These are phyloP conservation scores for Psix sp. DNA, from an alignment of 1,140 invertebrate genomes.

Conservation along the genomic window DNA sequence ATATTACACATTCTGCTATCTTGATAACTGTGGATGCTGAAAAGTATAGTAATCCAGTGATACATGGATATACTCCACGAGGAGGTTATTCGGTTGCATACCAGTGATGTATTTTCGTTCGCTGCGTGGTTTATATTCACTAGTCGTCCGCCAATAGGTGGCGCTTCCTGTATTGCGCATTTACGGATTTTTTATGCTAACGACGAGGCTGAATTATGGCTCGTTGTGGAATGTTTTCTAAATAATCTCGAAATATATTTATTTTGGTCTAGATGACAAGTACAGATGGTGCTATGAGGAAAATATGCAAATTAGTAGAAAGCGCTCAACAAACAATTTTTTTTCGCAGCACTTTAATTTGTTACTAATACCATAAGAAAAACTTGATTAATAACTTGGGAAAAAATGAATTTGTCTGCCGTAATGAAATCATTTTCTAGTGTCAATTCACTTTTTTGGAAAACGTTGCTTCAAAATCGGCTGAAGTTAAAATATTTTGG, in stretches of 20 bases:
- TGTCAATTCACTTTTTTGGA: too few species aligned
- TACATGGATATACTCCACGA: conserved; percentile 54
- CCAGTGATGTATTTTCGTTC: conserved; percentile 52
- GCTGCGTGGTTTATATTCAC: conserved; percentile 28
- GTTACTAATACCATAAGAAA: too few species aligned
- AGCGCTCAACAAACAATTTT: too few species aligned
- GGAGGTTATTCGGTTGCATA: conserved; percentile 40
- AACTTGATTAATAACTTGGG: too few species aligned
- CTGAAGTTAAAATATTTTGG: too few species aligned
- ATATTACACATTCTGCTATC: conserved; percentile 36
- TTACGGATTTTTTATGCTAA: conserved; percentile 35
- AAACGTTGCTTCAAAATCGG: too few species aligned
- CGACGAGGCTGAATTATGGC: conserved; percentile 12
- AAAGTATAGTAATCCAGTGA: conserved; percentile 57
- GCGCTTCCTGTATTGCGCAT: conserved; percentile 5
- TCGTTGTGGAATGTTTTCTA: conserved; percentile 18
- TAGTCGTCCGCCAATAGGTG: conserved; percentile 24
- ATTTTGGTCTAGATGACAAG: too few species aligned
- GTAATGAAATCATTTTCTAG: too few species aligned
- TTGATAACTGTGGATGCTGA: conserved; percentile 58
- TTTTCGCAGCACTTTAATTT: too few species aligned
- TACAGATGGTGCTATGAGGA: too few species aligned
- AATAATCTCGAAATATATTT: conserved; percentile 9
- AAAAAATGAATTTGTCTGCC: too few species aligned
- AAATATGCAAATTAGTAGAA: too few species aligned